A percentile compares a stretch with the other conserved stretches of the same genome.
phyloP scores from a whole-genome alignment of 2,113 vertebrate genomes.

The Gracilinanus agilis region DNA sequence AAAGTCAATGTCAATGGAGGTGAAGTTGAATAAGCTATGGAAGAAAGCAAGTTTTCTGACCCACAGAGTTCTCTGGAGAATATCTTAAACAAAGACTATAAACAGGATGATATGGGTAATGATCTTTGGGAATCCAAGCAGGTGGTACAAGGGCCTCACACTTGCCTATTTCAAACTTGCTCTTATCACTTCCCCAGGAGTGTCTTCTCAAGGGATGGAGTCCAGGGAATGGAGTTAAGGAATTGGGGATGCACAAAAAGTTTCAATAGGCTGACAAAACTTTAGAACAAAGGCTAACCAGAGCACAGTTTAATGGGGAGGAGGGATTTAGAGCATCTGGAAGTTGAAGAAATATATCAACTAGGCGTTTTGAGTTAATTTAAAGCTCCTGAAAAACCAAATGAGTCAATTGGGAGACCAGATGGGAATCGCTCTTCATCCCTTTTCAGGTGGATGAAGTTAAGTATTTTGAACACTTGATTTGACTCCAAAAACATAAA shows the following conservation, averaged over 20 bases:
- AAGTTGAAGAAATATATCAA: background rate
- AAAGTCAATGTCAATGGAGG: background rate
- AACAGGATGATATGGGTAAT: background rate
- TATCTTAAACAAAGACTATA: background rate
- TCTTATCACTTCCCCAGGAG: background rate
- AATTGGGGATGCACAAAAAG: background rate
- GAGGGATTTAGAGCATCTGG: background rate
- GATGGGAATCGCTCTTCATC: background rate
- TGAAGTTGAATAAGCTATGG: background rate
- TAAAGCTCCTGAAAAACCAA: background rate
- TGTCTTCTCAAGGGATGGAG: background rate
- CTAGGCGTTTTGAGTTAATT: background rate
- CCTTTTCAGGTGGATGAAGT: background rate
- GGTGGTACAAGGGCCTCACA: too few relatives aligned
- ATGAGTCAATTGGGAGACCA: background rate
- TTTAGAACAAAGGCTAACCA: background rate
- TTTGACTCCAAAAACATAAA: background rate
- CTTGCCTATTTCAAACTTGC: background rate
- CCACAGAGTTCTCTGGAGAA: background rate
- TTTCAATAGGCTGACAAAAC: background rate
- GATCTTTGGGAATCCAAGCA: background rate
- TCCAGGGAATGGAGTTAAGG: background rate
- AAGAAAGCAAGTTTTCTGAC: background rate
- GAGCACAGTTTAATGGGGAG: background rate
- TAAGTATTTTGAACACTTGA: background rate